These are phyloP conservation scores for Cyanoramphus novaezelandiae DNA, from an alignment of 2,113 vertebrate species.

Conservation along the genomic window DNA sequence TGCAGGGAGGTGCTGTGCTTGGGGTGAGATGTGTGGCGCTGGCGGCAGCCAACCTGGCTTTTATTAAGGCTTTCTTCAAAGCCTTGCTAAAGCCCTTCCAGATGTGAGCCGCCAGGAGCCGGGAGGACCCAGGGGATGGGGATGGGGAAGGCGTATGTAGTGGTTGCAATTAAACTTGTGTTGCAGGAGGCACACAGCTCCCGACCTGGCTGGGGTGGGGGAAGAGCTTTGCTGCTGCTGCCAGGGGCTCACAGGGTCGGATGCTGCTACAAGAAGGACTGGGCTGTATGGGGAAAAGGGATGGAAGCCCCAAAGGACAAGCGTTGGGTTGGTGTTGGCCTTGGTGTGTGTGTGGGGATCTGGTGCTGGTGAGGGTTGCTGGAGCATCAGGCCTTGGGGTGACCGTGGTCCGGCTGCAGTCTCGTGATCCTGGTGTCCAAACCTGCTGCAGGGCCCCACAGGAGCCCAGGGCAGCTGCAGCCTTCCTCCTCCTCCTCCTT, in stretches of 20 bases:
- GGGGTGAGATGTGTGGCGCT: neutral
- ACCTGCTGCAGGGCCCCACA: neutral
- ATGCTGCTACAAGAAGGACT: accelerated
- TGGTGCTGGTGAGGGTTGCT: accelerated
- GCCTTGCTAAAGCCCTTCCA: slow-evolving; percentile 60
- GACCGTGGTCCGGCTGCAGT: neutral
- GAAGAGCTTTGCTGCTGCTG: accelerated
- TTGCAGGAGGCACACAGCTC: neutral
- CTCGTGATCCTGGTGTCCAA: neutral
- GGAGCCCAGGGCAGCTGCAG: neutral
- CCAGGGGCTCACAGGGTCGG: neutral
- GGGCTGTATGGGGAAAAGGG: neutral
- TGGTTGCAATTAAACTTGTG: neutral
- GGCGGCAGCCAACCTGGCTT: slow-evolving; percentile 42
- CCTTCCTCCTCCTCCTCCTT: neutral
- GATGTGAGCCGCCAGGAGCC: slow-evolving; percentile 45
- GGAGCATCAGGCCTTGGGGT: neutral
- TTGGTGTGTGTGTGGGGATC: neutral
- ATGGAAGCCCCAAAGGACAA: neutral
- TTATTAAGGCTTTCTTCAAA: slow-evolving; percentile 52
- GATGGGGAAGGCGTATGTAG: neutral
- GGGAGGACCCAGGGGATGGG: neutral
- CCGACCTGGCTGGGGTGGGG: neutral
- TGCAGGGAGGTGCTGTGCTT: accelerated
- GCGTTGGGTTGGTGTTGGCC: accelerated